A percentile compares a stretch with the other conserved stretches of the same genome.
These are phyloP conservation scores for Polyommatus icarus DNA, from an alignment of 2,888 invertebrate genomes.

Conservation along the genomic window DNA sequence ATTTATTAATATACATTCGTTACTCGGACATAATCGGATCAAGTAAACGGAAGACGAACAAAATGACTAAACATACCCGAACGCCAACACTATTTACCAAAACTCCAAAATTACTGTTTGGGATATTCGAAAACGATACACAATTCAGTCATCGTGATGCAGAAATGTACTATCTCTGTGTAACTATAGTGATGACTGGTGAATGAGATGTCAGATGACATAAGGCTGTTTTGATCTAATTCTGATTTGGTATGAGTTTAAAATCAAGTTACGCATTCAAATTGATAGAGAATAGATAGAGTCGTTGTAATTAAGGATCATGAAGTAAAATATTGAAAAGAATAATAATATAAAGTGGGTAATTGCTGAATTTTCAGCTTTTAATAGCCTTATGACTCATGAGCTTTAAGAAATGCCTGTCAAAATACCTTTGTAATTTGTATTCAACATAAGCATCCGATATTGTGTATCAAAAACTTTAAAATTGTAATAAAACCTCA, in stretches of 20 bases:
- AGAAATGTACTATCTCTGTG: too few species aligned
- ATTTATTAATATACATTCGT: neutral
- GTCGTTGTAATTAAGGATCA: neutral
- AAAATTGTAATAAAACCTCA: neutral
- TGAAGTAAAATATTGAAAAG: neutral
- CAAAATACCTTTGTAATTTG: neutral
- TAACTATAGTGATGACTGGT: neutral
- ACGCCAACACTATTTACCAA: conserved; percentile 1
- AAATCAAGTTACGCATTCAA: too few species aligned
- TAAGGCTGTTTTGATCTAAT: neutral
- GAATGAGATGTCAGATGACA: too few species aligned
- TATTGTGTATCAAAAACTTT: neutral
- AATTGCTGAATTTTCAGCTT: neutral
- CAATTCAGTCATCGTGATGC: neutral
- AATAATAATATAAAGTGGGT: neutral
- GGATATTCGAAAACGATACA: conserved; percentile 5
- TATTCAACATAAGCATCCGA: neutral
- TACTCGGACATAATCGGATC: conserved; percentile 28
- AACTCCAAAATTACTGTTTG: conserved; percentile 8
- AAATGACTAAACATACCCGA: conserved; percentile 18
- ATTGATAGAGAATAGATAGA: too few species aligned
- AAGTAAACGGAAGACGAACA: conserved; percentile 22
- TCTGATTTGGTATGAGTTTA: neutral
- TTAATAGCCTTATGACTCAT: too few species aligned
- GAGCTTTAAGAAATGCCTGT: too few species aligned